Base-by-base conservation (phyloP, 2,797 vertebrate genomes). In the Cynopterus sphinx region DNA sequence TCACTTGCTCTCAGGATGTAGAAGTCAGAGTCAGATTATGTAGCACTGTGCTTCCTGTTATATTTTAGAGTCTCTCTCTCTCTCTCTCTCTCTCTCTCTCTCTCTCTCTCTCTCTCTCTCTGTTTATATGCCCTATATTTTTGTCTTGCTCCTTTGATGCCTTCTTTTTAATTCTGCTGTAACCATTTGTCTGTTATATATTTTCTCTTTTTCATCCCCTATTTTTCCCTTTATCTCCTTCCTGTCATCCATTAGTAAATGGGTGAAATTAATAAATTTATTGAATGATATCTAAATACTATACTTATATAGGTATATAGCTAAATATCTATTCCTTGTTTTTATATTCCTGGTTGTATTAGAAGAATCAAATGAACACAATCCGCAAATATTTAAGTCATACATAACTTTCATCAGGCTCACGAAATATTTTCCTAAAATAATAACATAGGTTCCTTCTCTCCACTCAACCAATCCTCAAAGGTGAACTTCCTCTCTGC, bases 401-500 rank as follows among this genome's bases (percentile, higher is more conserved):
- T 22, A 5, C 4, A 10, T 28, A 67, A 36, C 24, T 90, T 84
- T 55, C 3, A 26, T 68, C 51, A 87, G 33, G n/a, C 8, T 73
- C 33, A 12, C 59, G 65, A 79, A 43, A 51, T 53, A n/a, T 82
- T 83, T 92, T 55, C 59, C 43, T 74, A 79, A 90, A 67, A 90
- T 19, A 68, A 59, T 11, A 70, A 78, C 87, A 41, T 36, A 90
- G 22, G 10, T 78, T 79, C 8, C 11, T 95, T 67, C 13, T 28
- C 22, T 61, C n/a, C 4, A 51, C 31, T 28, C 77, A 90, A 79
- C 31, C 17, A n/a, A 0, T 67, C 93, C 57, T 70, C 81, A 51
- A 63, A 92, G n/a, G 43, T 84, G 59, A 95, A 93, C 67, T 95
- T 97, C 51, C 19, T 65, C n/a, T 63, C 28, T 7, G 39, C 59